Evolutionary conservation across 2,888 invertebrate species (phyloP).

Genomic region (Pyrrhosoma nymphula): DNA sequence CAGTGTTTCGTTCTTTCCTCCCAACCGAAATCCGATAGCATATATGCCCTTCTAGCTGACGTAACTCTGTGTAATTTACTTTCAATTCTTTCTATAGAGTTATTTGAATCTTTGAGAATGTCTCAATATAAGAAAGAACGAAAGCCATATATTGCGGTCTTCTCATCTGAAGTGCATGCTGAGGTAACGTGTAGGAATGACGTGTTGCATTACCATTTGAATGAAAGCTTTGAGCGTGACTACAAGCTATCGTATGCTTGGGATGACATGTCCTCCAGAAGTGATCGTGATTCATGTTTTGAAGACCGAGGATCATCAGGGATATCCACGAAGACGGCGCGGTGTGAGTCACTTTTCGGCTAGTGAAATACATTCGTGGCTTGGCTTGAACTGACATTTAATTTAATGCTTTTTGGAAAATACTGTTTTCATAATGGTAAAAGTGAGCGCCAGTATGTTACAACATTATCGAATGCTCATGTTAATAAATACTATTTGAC

Average conservation of each 20-base stretch:
- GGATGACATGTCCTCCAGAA: background rate
- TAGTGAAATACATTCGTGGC: background rate
- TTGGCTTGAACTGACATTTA: no score
- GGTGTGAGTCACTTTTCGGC: background rate
- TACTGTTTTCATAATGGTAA: no score
- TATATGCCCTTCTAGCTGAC: no score
- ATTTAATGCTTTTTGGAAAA: no score
- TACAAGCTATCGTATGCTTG: background rate
- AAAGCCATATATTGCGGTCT: background rate
- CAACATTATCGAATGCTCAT: no score
- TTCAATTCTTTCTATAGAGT: no score
- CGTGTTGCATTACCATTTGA: background rate
- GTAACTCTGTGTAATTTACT: background rate
- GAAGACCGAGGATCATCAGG: background rate
- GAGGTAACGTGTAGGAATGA: background rate
- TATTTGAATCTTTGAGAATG: no score
- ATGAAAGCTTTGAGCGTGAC: background rate
- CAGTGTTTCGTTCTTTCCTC: no score
- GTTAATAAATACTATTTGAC: no score
- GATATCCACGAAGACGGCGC: background rate
- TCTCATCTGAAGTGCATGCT: background rate
- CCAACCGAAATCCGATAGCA: no score
- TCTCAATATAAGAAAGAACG: no score
- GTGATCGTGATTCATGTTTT: conserved; percentile 23
- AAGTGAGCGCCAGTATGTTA: no score